Conservation (phyloP, 1,140 invertebrate species). For the Bombus picipes region DNA sequence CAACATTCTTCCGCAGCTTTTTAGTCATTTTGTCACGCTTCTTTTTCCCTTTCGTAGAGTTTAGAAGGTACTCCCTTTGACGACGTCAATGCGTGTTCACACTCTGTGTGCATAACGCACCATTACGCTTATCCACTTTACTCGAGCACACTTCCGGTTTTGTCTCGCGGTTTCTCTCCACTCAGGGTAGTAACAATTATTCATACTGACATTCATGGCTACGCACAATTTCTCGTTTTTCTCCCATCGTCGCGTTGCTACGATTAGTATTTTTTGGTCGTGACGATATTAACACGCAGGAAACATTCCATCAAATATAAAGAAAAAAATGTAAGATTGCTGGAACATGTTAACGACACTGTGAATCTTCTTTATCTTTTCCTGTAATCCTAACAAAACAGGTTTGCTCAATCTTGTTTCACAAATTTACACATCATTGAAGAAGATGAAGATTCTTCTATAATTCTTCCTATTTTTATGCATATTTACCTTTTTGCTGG, state of each 20-base stretch:
- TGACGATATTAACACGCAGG: background rate
- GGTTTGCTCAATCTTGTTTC: background rate
- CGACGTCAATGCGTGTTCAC: conserved; percentile 41
- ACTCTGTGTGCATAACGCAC: conserved; percentile 34
- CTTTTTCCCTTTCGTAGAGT: conserved; percentile 9
- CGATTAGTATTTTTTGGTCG: background rate
- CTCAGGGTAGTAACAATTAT: conserved; percentile 44
- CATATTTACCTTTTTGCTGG: no score
- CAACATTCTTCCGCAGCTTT: conserved; percentile 20
- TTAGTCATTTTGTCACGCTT: conserved; percentile 4
- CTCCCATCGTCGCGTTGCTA: background rate
- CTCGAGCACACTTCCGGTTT: conserved; percentile 61
- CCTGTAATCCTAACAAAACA: background rate
- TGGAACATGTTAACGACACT: background rate
- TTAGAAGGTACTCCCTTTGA: conserved; percentile 54
- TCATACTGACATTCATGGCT: conserved; percentile 42
- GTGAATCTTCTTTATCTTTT: background rate
- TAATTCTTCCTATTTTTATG: no score
- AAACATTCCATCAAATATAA: background rate
- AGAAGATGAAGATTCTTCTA: no score
- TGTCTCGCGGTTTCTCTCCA: conserved; percentile 46
- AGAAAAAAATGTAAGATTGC: background rate
- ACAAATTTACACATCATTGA: background rate
- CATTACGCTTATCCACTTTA: conserved; percentile 61
- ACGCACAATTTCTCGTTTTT: conserved; percentile 21